A percentile compares a stretch with the other conserved stretches of the same genome.
Conservation (phyloP, 2,888 invertebrate genomes). For the Sinotaia quadrata region DNA sequence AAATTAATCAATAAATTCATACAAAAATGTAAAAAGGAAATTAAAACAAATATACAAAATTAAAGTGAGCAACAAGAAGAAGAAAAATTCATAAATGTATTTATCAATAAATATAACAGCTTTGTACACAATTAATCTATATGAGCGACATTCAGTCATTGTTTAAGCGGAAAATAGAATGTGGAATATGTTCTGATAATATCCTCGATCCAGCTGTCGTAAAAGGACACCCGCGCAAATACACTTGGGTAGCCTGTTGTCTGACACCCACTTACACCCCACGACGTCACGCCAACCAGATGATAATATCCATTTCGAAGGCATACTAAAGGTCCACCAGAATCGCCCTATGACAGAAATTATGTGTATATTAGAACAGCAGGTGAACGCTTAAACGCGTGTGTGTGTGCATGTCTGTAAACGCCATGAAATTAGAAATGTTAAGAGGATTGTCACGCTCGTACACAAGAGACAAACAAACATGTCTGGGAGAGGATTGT, state of each 20-base stretch:
- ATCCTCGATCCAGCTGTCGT: slow-evolving; percentile 46
- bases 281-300: slow-evolving; percentile 50
- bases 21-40: too few relatives aligned
- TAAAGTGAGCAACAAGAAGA: too few relatives aligned
- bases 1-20: too few relatives aligned
- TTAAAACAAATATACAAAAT: too few relatives aligned
- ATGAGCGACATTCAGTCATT: not conserved
- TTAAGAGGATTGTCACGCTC: not conserved
- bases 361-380: not conserved
- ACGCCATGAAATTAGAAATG: too few relatives aligned
- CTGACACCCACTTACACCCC: slow-evolving; percentile 52
- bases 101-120: not conserved
- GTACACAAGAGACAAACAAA: too few relatives aligned
- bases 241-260: slow-evolving; percentile 52
- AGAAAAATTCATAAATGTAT: not conserved
- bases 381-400: too few relatives aligned
- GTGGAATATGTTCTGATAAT: slow-evolving; percentile 37
- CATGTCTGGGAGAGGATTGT: too few relatives aligned
- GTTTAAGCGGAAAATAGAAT: not conserved
- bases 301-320: slow-evolving; percentile 44
- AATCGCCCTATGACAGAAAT: slow-evolving; percentile 42
- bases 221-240: slow-evolving; percentile 45
- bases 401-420: too few relatives aligned
- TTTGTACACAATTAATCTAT: not conserved
- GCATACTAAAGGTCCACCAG: slow-evolving; percentile 50